Evolutionary conservation across 2,797 vertebrate genomes (phyloP), one percentile per base, ranked within the genome.

Genomic region (Xerus rutilus): DNA sequence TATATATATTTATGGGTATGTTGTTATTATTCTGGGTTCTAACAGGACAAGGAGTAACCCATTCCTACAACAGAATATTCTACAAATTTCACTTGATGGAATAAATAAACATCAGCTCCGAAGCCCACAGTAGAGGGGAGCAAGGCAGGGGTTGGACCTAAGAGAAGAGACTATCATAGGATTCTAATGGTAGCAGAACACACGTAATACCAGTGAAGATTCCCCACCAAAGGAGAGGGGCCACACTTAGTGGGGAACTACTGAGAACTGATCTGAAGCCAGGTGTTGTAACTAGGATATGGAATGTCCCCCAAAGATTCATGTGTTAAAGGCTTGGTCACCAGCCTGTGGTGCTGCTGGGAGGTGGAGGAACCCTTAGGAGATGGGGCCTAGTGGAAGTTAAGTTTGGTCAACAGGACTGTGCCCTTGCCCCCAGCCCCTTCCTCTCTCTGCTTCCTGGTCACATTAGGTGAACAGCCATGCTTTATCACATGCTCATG

Each of bases 201-300:
- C 14, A 81, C 14, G 9, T n/a, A 4, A 57, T 43, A 0, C 4
- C 49, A 69, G 9, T 69, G 30, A 18, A 84, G 35, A 15, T 25
- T 35, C 85, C 85, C 65, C 62, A 47, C 45, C 64, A 32, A 32
- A 74, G 18, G 20, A 89, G 18, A 49, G 11, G 45, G 23, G 3
- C 69, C 54, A 64, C 35, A 28, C 14, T n/a, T 11, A 70, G 2
- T 12, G 3, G 72, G 70, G 3, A 70, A 30, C 28, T n/a, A 2
- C 67, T 13, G 5, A n/a, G 49, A 69, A 73, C 77, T n/a, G 3
- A 13, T 28, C n/a, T 59, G 30, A 95, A 35, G 30, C 57, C 30
- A 43, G 2, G 23, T 43, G 7, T 49, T 20, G 0, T 12, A 1
- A 3, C 25, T 9, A 11, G n/a, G 21, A 17, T 52, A 32, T 64